Evolutionary conservation across 1,140 invertebrate species (phyloP), one percentile per base, ranked within the genome.

Genomic region (Ceratina calcarata): DNA sequence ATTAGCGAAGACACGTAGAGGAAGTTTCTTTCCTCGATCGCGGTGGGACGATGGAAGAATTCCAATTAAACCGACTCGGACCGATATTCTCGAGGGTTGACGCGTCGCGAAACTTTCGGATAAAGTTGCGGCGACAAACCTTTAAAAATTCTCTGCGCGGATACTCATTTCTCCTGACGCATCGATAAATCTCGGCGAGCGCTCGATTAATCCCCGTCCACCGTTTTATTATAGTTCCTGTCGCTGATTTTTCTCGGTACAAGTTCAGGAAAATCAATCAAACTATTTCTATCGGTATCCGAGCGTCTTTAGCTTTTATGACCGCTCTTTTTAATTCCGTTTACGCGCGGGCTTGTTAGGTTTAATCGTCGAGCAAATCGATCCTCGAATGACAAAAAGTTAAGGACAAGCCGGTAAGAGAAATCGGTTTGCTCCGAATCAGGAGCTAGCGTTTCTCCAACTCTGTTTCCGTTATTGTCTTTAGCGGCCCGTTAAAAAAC

Each of bases 381-480:
- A 60, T 57, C 55, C 60, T 69, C 64, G 64, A 58, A 61, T 65
- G 70, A 70, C 76, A 80, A 82, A 80, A 80, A 51, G 71, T 53
- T 57, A n/a, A 18, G 15, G 65, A 37, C 27, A 24, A 15, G 67
- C 51, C 24, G 10, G 27, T 32, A 27, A 72, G 76, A 57, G 15
- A 18, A 57, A n/a, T 12, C 10, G 16, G 15, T 6, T 18, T 55
- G 53, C 1, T 51, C 49, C 55, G 55, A n/a, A n/a, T 57, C 55
- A 13, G 18, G 55, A n/a, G 55, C 3, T 55, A 1, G 27, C 53
- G 53, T 55, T 18, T 13, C 53, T 6, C 55, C 55, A 2, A 18
- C 55, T 57, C 55, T 62, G 84, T 86, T 86, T 81, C 78, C 76
- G 80, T 86, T 78, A 84, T 87, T 84, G 88, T 84, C 84, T 88